phyloP scores from a whole-genome alignment of 2,113 vertebrate genomes.

The Salvelinus namaycush region DNA sequence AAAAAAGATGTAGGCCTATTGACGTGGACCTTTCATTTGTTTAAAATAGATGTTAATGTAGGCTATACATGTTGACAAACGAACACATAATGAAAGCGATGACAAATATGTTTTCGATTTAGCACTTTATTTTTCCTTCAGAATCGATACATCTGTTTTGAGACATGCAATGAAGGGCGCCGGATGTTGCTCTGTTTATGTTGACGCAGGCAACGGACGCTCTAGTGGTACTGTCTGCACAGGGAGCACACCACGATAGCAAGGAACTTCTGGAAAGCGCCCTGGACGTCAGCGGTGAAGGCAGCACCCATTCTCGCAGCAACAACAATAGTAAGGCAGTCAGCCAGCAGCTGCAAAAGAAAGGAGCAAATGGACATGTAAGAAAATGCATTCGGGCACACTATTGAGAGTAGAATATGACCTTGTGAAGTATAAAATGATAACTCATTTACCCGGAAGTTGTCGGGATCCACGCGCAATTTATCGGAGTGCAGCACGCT shows the following conservation, averaged over 20 bases:
- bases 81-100: no score
- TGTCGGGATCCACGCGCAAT: slow-evolving; percentile 57
- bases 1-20: no score
- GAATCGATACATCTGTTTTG: no score
- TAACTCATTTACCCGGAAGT: slow-evolving; percentile 50
- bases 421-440: not conserved
- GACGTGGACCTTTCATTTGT: no score
- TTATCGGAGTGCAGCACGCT: slow-evolving; percentile 56
- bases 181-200: no score
- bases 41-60: no score
- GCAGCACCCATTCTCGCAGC: slow-evolving; percentile 11
- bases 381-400: no score
- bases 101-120: no score
- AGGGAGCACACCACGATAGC: slow-evolving; percentile 29
- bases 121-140: no score
- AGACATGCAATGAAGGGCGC: no score
- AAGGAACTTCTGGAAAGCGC: slow-evolving; percentile 45
- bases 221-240: slow-evolving; percentile 41
- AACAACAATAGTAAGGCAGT: slow-evolving; percentile 25
- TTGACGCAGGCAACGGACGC: not conserved
- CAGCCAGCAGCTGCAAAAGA: slow-evolving; percentile 36
- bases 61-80: no score
- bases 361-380: not conserved
- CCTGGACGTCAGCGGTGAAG: slow-evolving; percentile 42
- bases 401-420: no score